These are phyloP conservation scores for Nymphalis io DNA, from an alignment of 1,140 invertebrate genomes.

Conservation along the genomic window DNA sequence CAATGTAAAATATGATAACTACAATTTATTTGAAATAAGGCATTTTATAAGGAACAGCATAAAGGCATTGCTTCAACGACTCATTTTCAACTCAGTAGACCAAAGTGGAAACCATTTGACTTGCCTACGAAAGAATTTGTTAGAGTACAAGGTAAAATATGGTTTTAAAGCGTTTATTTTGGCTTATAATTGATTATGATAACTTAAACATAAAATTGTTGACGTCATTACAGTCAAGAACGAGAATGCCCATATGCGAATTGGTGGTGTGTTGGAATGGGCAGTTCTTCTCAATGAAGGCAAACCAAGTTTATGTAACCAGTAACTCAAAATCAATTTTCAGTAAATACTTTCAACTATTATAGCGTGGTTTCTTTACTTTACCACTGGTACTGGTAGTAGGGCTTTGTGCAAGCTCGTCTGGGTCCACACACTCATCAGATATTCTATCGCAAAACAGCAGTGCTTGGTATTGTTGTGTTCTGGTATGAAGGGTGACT, in stretches of 20 bases:
- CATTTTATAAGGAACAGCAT: slow-evolving; percentile 51
- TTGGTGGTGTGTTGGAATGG: slow-evolving; percentile 68
- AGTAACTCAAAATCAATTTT: slow-evolving; percentile 15
- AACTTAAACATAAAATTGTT: neutral
- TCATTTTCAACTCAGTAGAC: slow-evolving; percentile 59
- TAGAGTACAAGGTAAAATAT: slow-evolving; percentile 49
- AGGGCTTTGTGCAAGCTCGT: too few relatives aligned
- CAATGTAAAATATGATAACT: too few relatives aligned
- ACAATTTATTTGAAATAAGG: too few relatives aligned
- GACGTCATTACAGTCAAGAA: slow-evolving; percentile 64
- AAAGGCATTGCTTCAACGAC: slow-evolving; percentile 65
- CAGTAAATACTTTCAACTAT: neutral
- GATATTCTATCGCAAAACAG: too few relatives aligned
- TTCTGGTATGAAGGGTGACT: too few relatives aligned
- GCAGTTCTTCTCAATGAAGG: slow-evolving; percentile 61
- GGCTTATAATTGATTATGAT: neutral
- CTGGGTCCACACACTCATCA: too few relatives aligned
- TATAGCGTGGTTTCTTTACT: too few relatives aligned
- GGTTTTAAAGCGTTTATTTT: too few relatives aligned
- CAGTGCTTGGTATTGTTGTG: too few relatives aligned
- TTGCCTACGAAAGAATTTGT: slow-evolving; percentile 63
- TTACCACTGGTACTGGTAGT: too few relatives aligned
- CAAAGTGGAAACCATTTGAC: slow-evolving; percentile 60
- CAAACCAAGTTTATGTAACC: slow-evolving; percentile 59
- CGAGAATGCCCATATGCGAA: slow-evolving; percentile 68